Evolutionary conservation across 2,113 vertebrate genomes (phyloP), one percentile per base, ranked within the genome.

Genomic region (Procavia capensis): DNA sequence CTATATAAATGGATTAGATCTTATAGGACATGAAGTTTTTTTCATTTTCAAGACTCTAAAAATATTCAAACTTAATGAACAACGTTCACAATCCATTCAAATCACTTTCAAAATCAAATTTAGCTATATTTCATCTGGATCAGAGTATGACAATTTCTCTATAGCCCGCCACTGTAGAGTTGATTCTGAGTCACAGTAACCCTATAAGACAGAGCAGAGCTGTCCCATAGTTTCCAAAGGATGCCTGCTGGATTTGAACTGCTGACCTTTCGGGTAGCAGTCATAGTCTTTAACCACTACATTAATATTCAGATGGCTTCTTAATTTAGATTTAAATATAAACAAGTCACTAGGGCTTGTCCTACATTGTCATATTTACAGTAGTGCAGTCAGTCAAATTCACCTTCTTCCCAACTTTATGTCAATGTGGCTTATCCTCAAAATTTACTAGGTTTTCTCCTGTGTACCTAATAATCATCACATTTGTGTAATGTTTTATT

Each of bases 1-100:
- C 97, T 98, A 97, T 95, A 94, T 96, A 98, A 93, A 98, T 96
- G 86, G 95, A 98, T 95, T 74, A 9, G 86, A 96, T 97, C 97
- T 98, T 98, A 0, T 14, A 98, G 96, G 97, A 98, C 81, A 90
- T 85, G 61, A 43, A 63, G 79, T 85, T 97, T 98, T 96, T 93
- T 68, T 68, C 94, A 72, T 94, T 96, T 98, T 96, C 78, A 96
- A 94, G 94, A 97, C 98, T 95, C 94, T 63, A 96, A 94, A 70
- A 97, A 78, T 93, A 95, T 95, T 97, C 95, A 96, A 96, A 97
- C 64, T 90, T 97, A 83, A 72, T 19, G 47, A 97, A 93, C 84
- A 95, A 83, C 57, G 90, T 36, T 88, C 91, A 61, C 14, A 57
- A 29, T 31, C 59, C n/a, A 64, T 14, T 36, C 31, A 84, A 85